Evolutionary conservation across 2,797 vertebrate species (phyloP).

Genomic region (Darevskia mixta): DNA sequence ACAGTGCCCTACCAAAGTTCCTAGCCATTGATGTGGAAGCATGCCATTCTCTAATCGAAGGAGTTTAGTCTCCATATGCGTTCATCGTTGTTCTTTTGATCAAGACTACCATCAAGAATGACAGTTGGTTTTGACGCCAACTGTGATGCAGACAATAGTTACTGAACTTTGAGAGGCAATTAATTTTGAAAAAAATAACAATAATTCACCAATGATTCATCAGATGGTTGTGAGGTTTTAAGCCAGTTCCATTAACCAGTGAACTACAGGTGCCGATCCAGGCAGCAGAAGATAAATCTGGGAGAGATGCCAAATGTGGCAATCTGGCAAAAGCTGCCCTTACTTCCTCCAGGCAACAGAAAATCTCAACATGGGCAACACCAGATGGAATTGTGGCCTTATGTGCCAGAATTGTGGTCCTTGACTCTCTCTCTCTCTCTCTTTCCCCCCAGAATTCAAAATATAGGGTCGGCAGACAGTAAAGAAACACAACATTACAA

Average conservation of each 20-base stretch:
- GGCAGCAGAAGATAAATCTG: neutral
- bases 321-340: constrained; percentile 44
- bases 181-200: neutral
- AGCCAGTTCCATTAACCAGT: constrained; percentile 17
- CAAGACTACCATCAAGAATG: constrained; percentile 12
- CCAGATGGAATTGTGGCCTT: constrained; percentile 33
- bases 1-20: constrained; percentile 15
- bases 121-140: constrained; percentile 21
- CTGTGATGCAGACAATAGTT: constrained; percentile 23
- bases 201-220: neutral
- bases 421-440: neutral
- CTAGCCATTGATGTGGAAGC: constrained; percentile 22
- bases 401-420: neutral
- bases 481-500: neutral
- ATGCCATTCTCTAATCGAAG: neutral
- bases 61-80: constrained; percentile 14
- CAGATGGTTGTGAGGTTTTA: constrained; percentile 21
- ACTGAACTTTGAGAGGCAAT: constrained; percentile 39
- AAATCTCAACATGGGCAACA: neutral
- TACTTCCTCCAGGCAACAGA: constrained; percentile 39
- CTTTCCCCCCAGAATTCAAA: neutral
- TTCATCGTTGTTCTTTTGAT: constrained; percentile 30
- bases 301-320: constrained; percentile 18
- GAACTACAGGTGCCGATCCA: constrained; percentile 33
- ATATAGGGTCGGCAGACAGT: neutral